phyloP scores from a whole-genome alignment of 2,888 invertebrate genomes.

The Acrocyrtus sp. region DNA sequence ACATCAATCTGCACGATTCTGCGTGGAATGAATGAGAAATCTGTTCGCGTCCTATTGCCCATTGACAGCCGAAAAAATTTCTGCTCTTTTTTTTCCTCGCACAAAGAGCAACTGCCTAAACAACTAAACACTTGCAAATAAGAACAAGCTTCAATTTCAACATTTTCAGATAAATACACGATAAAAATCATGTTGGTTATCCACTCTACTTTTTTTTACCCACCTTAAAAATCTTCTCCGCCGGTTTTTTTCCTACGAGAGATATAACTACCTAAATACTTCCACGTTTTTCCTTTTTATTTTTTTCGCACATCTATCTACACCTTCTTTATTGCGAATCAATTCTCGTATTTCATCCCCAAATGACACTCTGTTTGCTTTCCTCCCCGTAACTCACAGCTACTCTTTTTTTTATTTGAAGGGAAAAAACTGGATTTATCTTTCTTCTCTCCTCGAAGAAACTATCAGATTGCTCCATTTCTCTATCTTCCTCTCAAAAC shows the following conservation, averaged over 20 bases:
- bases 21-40: no score
- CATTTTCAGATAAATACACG: no score
- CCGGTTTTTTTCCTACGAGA: neutral
- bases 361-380: slow-evolving; percentile 47
- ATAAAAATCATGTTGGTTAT: no score
- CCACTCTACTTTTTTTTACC: neutral
- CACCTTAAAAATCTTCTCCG: slow-evolving; percentile 1
- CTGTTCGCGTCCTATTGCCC: no score
- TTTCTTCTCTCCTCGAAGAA: slow-evolving; percentile 6
- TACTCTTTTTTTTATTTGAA: neutral
- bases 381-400: slow-evolving; percentile 18
- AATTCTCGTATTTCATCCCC: slow-evolving; percentile 33
- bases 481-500: slow-evolving; percentile 18
- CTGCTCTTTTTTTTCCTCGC: no score
- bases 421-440: slow-evolving; percentile 42
- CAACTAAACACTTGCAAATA: no score
- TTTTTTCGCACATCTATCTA: neutral
- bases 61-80: no score
- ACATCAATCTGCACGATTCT: neutral
- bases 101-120: no score
- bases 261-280: neutral
- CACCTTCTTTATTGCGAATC: slow-evolving; percentile 27
- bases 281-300: neutral
- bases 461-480: slow-evolving; percentile 47
- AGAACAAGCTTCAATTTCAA: no score